Percentiles rank a stretch among this genome's conserved stretches.
These are phyloP conservation scores for Gymnarchus niloticus DNA, from an alignment of 2,113 vertebrate genomes.

Conservation along the genomic window DNA sequence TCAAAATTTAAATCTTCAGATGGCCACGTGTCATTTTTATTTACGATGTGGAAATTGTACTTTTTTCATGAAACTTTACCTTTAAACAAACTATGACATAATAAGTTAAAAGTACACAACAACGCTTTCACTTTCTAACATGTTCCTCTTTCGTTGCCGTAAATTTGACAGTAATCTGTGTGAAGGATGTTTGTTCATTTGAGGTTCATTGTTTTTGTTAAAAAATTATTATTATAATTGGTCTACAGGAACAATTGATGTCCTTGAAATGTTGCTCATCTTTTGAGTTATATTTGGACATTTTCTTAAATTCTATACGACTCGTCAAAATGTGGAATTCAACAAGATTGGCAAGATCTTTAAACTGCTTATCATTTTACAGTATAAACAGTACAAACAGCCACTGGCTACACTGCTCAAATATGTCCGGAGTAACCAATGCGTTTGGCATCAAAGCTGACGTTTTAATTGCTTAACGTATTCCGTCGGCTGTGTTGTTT, in stretches of 20 bases:
- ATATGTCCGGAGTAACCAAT: neutral
- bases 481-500: conserved; percentile 53
- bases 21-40: neutral
- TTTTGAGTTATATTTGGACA: neutral
- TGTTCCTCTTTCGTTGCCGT: conserved; percentile 7
- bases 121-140: neutral
- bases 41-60: neutral
- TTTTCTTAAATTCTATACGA: neutral
- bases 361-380: neutral
- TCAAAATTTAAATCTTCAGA: conserved; percentile 28
- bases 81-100: neutral
- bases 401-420: neutral
- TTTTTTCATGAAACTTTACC: neutral
- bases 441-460: conserved; percentile 59
- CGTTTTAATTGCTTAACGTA: conserved; percentile 45
- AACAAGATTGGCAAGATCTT: neutral
- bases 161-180: neutral
- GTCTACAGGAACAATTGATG: neutral
- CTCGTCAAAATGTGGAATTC: neutral
- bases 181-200: neutral
- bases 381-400: neutral
- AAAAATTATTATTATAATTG: conserved; percentile 1
- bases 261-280: neutral
- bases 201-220: neutral
- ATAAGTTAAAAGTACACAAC: neutral